Evolutionary conservation across 2,113 vertebrate species (phyloP).

Genomic region (Calonectris borealis): DNA sequence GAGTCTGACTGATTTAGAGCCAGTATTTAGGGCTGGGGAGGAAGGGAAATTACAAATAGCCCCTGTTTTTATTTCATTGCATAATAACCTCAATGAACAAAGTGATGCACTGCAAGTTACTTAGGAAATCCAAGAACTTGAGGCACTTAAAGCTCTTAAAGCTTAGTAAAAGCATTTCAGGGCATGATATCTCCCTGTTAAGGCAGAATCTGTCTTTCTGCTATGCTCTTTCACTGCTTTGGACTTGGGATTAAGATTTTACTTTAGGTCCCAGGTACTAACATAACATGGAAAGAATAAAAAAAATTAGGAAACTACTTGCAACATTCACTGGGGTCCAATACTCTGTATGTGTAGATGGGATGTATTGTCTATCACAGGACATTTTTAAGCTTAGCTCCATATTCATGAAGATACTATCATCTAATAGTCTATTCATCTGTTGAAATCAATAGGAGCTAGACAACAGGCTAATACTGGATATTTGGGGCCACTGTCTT

Average conservation of each 20-base stretch:
- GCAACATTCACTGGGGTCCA: not conserved
- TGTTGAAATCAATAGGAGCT: not conserved
- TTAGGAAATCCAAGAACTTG: not conserved
- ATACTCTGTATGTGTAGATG: not conserved
- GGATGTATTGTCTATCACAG: not conserved
- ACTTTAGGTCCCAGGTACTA: not conserved
- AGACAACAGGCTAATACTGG: not conserved
- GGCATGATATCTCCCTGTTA: not conserved
- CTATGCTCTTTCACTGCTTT: not conserved
- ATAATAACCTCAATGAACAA: not conserved
- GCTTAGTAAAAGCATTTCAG: not conserved
- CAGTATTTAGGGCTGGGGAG: not conserved
- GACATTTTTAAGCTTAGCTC: not conserved
- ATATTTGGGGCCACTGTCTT: not conserved
- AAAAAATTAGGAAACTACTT: not conserved
- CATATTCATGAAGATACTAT: not conserved
- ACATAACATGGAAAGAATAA: not conserved
- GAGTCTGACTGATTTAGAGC: not conserved
- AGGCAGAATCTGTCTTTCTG: not conserved
- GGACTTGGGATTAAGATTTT: not conserved
- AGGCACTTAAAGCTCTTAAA: not conserved
- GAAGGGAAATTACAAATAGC: not conserved
- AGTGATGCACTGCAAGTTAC: not conserved
- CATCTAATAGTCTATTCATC: not conserved
- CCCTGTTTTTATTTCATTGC: not conserved